These are phyloP conservation scores for Halcyon badia DNA, from an alignment of 2,797 vertebrate species.

Conservation along the genomic window DNA sequence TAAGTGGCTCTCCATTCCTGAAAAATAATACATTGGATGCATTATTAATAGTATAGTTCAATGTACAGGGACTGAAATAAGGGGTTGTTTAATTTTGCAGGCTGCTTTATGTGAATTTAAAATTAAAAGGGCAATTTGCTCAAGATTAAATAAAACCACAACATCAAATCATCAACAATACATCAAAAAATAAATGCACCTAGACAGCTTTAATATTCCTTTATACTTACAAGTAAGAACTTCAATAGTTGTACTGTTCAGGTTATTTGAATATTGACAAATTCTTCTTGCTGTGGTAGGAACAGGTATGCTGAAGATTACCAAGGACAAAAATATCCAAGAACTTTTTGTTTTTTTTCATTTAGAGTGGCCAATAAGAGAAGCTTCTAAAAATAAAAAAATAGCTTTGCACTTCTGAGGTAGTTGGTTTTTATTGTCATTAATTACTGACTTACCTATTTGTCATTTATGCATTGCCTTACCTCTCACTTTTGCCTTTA, in stretches of 20 bases:
- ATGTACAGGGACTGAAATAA: background rate
- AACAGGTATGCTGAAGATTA: background rate
- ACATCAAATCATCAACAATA: background rate
- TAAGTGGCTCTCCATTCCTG: background rate
- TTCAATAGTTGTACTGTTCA: slow-evolving; percentile 14
- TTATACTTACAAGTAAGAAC: background rate
- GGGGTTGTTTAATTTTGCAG: slow-evolving; percentile 1
- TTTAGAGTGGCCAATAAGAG: background rate
- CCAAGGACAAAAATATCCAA: background rate
- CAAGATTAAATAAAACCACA: background rate
- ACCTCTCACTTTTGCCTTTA: background rate
- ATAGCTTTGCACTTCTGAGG: background rate
- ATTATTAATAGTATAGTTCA: slow-evolving; percentile 6
- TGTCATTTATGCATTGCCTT: background rate
- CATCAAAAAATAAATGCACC: background rate
- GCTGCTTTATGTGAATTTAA: background rate
- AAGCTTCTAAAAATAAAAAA: background rate
- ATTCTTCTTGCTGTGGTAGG: background rate
- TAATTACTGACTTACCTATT: slow-evolving; percentile 22
- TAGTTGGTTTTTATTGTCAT: background rate
- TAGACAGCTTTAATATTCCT: background rate
- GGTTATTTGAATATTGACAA: slow-evolving; percentile 15
- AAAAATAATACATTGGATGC: background rate
- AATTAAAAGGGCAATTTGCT: background rate
- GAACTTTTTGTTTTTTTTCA: background rate